Base-by-base conservation (phyloP, 2,113 vertebrate genomes). In the Chascanopsetta lugubris region DNA sequence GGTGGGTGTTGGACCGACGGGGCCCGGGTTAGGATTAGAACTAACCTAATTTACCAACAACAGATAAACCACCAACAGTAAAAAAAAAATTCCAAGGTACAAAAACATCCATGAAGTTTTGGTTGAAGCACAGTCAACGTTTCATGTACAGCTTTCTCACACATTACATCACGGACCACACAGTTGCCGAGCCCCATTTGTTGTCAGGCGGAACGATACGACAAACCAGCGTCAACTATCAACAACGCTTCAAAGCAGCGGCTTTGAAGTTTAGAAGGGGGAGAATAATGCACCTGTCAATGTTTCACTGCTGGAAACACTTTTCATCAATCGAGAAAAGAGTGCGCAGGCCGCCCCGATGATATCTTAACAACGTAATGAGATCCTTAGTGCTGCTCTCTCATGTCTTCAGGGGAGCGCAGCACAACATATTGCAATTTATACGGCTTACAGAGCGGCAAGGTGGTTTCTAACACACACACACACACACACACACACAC, bases 291-390 rank as follows among this genome's bases (percentile, higher is more conserved):
- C 25, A 77, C 51, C 56, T 79, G 46, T 5, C 55, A 34, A 34
- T 34, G 32, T 34, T 13, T 34, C 46, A 63, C 69, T 20, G 18
- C 46, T 55, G 49, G 30, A 46, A 83, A 72, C 42, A 36, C 70
- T n/a, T 84, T 84, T 84, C 24, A 74, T 76, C 67, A 62, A 36
- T 58, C 3, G 22, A 8, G 61, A 55, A 34, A 54, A 40, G 53
- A 8, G 46, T 78, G 17, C 49, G 24, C n/a, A 29, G 51, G 15
- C 53, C 0, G 40, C 13, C n/a, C 17, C 59, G 79, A 82, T 82
- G 29, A 62, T 9, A 75, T 84, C 78, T 51, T 57, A 25, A 12
- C 21, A 46, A 48, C 64, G 11, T 72, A 38, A 76, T 29, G 25
- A 43, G 59, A 54, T 29, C 58, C 24, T 34, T 69, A 40, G 59